These are phyloP conservation scores for Saxicola maurus DNA, from an alignment of 2,797 vertebrate genomes.

Conservation along the genomic window DNA sequence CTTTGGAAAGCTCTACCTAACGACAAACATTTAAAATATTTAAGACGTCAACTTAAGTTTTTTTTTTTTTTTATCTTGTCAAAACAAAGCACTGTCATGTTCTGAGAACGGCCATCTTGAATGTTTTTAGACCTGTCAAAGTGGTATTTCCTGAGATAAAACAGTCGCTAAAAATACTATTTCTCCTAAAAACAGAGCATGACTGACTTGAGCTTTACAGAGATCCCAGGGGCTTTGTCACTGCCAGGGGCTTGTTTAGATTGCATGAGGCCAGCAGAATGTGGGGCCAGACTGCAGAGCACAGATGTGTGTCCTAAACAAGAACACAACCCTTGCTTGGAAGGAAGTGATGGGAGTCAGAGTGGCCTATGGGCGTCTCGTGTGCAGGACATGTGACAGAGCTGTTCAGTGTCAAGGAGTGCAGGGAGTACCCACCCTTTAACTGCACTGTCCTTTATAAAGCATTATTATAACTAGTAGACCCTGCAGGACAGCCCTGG, in stretches of 20 bases:
- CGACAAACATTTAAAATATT: background rate
- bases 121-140: slow-evolving; percentile 1
- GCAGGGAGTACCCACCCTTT: background rate
- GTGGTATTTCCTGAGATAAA: slow-evolving; percentile 3
- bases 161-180: background rate
- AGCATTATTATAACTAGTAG: background rate
- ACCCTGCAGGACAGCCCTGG: background rate
- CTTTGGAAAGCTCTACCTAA: background rate
- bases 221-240: background rate
- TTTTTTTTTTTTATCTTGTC: background rate
- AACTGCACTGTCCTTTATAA: background rate
- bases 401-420: background rate
- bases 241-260: background rate
- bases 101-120: background rate
- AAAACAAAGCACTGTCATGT: background rate
- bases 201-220: background rate
- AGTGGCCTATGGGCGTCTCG: rapidly evolving
- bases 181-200: background rate
- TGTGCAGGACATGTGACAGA: rapidly evolving
- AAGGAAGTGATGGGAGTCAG: background rate
- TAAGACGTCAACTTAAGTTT: background rate
- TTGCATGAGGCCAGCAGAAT: background rate
- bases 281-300: background rate
- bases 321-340: background rate
- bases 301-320: rapidly evolving